Conservation (phyloP, 2,888 invertebrate genomes). For the Eurytoma adleriae region DNA sequence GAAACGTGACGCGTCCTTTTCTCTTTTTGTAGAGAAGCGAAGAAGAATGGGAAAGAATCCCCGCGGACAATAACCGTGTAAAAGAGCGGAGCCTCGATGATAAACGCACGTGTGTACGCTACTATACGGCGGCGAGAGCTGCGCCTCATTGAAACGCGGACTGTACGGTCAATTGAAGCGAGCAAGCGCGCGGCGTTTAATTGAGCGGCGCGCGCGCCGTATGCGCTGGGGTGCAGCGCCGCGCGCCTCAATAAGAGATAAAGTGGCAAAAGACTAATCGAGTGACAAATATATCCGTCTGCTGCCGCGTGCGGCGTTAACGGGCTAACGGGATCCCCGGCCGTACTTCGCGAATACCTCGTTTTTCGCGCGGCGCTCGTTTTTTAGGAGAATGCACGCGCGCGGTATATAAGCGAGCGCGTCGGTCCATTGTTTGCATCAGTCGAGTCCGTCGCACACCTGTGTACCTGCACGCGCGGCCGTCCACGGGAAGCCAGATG, state of each 20-base stretch:
- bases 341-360: not conserved
- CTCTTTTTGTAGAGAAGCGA: slow-evolving; percentile 16
- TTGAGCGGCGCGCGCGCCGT: slow-evolving; percentile 4
- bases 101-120: not conserved
- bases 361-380: not conserved
- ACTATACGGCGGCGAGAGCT: not conserved
- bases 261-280: slow-evolving; percentile 50
- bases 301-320: not conserved
- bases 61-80: slow-evolving; percentile 10
- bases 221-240: slow-evolving; percentile 2
- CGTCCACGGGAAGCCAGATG: not conserved
- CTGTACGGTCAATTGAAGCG: not conserved
- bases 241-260: slow-evolving; percentile 37
- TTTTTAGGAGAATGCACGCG: not conserved
- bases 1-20: slow-evolving; percentile 37
- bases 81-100: not conserved
- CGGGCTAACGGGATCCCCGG: not conserved
- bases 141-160: slow-evolving; percentile 2
- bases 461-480: not conserved
- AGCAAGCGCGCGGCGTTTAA: not conserved
- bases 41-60: not conserved
- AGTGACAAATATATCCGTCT: slow-evolving; percentile 51
- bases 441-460: slow-evolving; percentile 17
- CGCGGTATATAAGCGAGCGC: slow-evolving; percentile 44
- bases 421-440: slow-evolving; percentile 17